Evolutionary conservation across 2,113 vertebrate genomes (phyloP).

Genomic region (Haplotaxodon microlepis): DNA sequence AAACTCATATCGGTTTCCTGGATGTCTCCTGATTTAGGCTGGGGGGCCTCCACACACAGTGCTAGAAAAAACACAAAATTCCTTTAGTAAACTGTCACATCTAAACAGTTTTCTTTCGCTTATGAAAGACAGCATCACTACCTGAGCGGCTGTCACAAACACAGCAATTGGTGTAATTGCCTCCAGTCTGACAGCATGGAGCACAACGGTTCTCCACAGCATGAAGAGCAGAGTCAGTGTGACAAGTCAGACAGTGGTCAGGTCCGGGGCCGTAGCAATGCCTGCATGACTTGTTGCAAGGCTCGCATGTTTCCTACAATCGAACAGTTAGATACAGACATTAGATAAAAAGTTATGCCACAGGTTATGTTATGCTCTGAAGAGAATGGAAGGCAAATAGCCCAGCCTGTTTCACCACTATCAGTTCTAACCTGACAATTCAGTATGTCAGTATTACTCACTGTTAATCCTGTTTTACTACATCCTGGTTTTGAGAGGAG

Average conservation of each 20-base stretch:
- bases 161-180: slow-evolving; percentile 65
- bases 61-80: slow-evolving; percentile 30
- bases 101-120: neutral
- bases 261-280: slow-evolving; percentile 65
- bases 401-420: neutral
- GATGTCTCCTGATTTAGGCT: slow-evolving; percentile 17
- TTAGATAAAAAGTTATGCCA: neutral
- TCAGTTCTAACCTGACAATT: neutral
- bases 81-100: neutral
- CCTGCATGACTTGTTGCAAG: slow-evolving; percentile 67
- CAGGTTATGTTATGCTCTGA: neutral
- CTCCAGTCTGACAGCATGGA: slow-evolving; percentile 59
- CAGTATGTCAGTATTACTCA: neutral
- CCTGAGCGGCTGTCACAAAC: slow-evolving; percentile 69
- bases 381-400: neutral
- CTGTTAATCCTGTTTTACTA: neutral
- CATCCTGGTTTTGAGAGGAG: neutral
- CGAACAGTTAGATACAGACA: neutral
- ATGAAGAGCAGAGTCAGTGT: slow-evolving; percentile 56
- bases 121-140: neutral
- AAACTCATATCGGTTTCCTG: slow-evolving; percentile 11
- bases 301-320: slow-evolving; percentile 64
- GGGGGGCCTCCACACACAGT: slow-evolving; percentile 65
- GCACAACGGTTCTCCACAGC: slow-evolving; percentile 63
- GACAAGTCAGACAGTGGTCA: slow-evolving; percentile 71